phyloP scores from a whole-genome alignment of 92 coral and sea anemone species.

The Zoanthus gigantus region DNA sequence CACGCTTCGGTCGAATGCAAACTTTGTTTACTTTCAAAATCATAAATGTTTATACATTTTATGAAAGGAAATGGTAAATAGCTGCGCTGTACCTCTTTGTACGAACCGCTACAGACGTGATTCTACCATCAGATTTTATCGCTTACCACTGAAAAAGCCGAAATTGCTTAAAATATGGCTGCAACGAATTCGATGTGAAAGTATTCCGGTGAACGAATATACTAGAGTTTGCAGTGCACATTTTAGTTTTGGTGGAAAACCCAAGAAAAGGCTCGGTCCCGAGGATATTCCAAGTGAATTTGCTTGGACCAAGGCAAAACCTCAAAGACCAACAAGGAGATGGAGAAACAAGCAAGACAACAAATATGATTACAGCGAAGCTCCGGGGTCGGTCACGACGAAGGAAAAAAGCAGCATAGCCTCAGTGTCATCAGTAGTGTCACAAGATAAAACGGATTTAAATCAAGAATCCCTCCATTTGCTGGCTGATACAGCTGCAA shows the following conservation, averaged over 20 bases:
- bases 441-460: constrained; percentile 11
- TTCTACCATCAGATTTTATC: too few relatives aligned
- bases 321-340: background rate
- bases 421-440: constrained; percentile 10
- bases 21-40: too few relatives aligned
- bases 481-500: constrained; percentile 15
- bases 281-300: background rate
- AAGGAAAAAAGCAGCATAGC: background rate
- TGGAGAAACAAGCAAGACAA: background rate
- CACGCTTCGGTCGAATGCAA: too few relatives aligned
- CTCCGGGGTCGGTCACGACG: background rate
- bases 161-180: background rate
- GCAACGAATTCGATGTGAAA: too few relatives aligned
- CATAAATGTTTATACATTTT: too few relatives aligned
- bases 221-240: background rate
- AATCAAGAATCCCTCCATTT: background rate
- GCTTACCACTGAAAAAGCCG: background rate
- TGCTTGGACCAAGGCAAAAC: background rate
- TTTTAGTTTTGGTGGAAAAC: background rate
- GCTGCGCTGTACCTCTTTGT: too few relatives aligned
- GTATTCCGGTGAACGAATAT: background rate
- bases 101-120: too few relatives aligned
- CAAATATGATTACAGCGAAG: background rate
- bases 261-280: background rate
- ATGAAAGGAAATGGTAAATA: too few relatives aligned